Base-by-base conservation (phyloP, 2,113 vertebrate species). In the Rhegmatorhina hoffmannsi region DNA sequence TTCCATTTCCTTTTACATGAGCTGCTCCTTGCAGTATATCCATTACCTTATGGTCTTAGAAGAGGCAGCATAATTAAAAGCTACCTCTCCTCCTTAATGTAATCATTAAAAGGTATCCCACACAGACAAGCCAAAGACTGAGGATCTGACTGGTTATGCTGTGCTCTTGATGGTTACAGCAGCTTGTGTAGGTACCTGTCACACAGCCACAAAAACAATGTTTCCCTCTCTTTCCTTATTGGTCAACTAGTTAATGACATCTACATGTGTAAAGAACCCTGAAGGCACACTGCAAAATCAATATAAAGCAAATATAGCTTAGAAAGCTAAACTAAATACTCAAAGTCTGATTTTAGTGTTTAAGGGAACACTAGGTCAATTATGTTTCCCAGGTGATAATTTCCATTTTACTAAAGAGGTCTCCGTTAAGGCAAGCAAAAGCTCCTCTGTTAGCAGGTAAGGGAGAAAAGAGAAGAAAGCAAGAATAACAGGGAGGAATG, bases 291-390 rank as follows among this genome's bases (percentile, higher is more conserved):
- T 74, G 59, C 62, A 88, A 94, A 96, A 97, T 97, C 95, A 90
- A 86, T 97, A 63, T 19, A 64, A 95, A 89, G 33, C 87, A 96
- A 97, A 84, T 38, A 93, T 44, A 79, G 75, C 90, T 96, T 92
- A 85, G 50, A 95, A 95, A 89, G 59, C 83, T 77, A 96, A 89
- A 92, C 3, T 3, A 96, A 95, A 89, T 87, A 93, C 67, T 66
- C 52, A 63, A 59, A 50, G 73, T 95, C 89, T 80, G 52, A 89
- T 83, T 97, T 94, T 93, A 94, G 66, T 70, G 60, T 95, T 90
- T 93, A 89, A 84, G 77, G 47, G 34, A 90, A 79, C 10, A 29
- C 74, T 68, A 88, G 56, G 70, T 72, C 18, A 53, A 20, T 82
- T 56, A 43, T 82, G 21, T 89, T 95, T 95, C 90, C 64, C 73